Evolutionary conservation across 1,140 invertebrate species (phyloP), one percentile per base, ranked within the genome.

Genomic region (Aricia agestis): DNA sequence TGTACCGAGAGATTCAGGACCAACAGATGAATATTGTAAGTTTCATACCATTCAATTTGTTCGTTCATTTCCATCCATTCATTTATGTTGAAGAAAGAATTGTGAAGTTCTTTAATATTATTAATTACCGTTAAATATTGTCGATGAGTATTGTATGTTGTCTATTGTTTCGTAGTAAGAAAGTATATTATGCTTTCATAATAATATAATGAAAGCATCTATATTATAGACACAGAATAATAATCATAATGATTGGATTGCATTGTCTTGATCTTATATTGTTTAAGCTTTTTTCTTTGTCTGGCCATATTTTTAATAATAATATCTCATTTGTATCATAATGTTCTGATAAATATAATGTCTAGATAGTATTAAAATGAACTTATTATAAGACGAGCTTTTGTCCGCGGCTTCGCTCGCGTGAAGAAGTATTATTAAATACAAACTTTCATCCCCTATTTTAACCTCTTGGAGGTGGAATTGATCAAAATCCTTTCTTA

Each of bases 11-110:
- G 89, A 97, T 98, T 72, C 97, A 98, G 91, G 95, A 97, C 42
- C 97, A 98, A 88, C 97, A 98, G 88, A 96, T 97, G 94, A 98
- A 97, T 87, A 97, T 97, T 89, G 97, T 98, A 93, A 97, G 96
- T 96, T 18, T 10, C 18, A 59, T 15, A 9, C 45, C 10, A 11
- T 52, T 9, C 36, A 36, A 36, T 36, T 36, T 36, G 6, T 36
- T 36, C 36, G 36, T 36, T 36, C 36, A 36, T 36, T 36, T 36
- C 36, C 2, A 36, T 36, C 6, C 36, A 15, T 52, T n/a, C n/a
- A n/a, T n/a, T n/a, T n/a, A n/a, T 52, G 45, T 52, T 52, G 45
- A 52, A 52, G 45, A 52, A 52, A 52, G 45, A 52, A 36, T 36
- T 9, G 6, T 36, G 32, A 32, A 32, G 36, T 7, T 6, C 36